A percentile compares a stretch with the other conserved stretches of the same genome.
These are phyloP conservation scores for Enteromius viviparus DNA, from an alignment of 2,797 vertebrate genomes.

Conservation along the genomic window DNA sequence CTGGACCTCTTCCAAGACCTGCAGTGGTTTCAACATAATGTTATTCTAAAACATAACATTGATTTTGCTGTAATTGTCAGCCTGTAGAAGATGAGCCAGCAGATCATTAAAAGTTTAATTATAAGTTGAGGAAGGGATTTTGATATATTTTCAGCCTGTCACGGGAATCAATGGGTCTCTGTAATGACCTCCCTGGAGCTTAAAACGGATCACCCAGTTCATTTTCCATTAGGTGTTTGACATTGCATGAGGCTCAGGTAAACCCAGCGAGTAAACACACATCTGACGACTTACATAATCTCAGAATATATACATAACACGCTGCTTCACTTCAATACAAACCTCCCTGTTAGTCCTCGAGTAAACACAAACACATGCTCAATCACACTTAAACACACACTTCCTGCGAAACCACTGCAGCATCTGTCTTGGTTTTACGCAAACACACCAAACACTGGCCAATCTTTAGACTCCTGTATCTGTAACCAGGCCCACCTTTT, in stretches of 20 bases:
- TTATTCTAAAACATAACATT: constrained; percentile 32
- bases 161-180: constrained; percentile 8
- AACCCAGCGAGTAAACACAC: background rate
- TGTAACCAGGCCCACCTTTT: background rate
- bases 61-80: constrained; percentile 33
- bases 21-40: constrained; percentile 1
- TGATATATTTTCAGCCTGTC: background rate
- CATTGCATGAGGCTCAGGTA: background rate
- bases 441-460: constrained; percentile 8
- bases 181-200: background rate
- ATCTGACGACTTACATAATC: constrained; percentile 22
- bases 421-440: constrained; percentile 36
- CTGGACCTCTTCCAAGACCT: constrained; percentile 24
- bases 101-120: constrained; percentile 40
- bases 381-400: constrained; percentile 47
- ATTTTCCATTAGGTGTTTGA: constrained; percentile 27
- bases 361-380: constrained; percentile 39
- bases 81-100: background rate
- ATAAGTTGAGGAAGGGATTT: constrained; percentile 8
- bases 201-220: background rate
- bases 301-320: constrained; percentile 47
- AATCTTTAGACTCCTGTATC: background rate
- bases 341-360: background rate
- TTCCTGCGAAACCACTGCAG: constrained; percentile 26
- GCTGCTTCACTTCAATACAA: constrained; percentile 62